Percentiles rank a stretch among this genome's conserved stretches.
Conservation (phyloP, 2,888 invertebrate species). For the Acanthacorydalis orientalis region DNA sequence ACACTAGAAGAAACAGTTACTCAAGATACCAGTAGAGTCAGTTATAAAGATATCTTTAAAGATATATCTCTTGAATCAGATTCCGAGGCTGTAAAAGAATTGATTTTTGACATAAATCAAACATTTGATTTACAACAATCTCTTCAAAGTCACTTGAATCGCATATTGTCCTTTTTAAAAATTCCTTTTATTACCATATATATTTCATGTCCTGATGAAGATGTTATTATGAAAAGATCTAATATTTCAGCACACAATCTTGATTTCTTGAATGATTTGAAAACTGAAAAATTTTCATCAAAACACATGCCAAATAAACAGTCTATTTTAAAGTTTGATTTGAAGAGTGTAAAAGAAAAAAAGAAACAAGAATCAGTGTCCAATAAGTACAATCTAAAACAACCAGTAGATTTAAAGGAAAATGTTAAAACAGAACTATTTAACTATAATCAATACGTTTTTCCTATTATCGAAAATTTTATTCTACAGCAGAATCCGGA, state of each 20-base stretch:
- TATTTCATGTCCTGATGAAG: slow-evolving; percentile 33
- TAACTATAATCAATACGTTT: slow-evolving; percentile 28
- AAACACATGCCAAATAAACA: too few species aligned
- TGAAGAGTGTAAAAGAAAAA: too few species aligned
- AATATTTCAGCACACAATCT: background rate
- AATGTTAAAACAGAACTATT: slow-evolving; percentile 24
- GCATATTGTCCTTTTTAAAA: slow-evolving; percentile 18
- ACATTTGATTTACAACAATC: slow-evolving; percentile 14
- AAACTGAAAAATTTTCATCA: too few species aligned
- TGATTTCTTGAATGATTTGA: too few species aligned
- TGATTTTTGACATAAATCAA: background rate
- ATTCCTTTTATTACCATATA: slow-evolving; percentile 33
- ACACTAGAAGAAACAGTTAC: slow-evolving; percentile 17
- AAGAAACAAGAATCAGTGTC: too few species aligned
- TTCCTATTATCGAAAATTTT: slow-evolving; percentile 31
- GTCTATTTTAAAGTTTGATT: too few species aligned
- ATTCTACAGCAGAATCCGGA: slow-evolving; percentile 35
- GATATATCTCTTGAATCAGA: slow-evolving; percentile 19
- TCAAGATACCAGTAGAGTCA: too few species aligned
- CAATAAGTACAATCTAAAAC: too few species aligned
- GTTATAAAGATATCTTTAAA: too few species aligned
- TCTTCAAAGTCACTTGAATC: slow-evolving; percentile 21
- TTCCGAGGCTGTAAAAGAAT: slow-evolving; percentile 22
- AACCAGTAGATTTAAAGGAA: too few species aligned
- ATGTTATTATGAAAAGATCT: slow-evolving; percentile 27